A percentile compares a stretch with the other conserved stretches of the same genome.
Conservation (phyloP, 2,888 invertebrate genomes). For the Scaptomyza flava region DNA sequence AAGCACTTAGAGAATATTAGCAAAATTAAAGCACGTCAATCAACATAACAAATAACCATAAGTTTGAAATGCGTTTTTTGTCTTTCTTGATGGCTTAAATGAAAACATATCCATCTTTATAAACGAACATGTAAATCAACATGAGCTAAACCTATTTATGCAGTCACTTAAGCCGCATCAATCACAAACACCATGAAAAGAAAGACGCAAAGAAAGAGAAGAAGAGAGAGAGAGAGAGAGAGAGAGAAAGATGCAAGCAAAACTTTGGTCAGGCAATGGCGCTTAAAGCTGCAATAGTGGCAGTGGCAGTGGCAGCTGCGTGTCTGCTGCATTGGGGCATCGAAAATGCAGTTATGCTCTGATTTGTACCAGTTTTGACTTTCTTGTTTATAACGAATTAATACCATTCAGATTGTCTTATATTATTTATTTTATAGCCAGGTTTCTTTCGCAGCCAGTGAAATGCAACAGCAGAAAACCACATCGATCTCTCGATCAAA, state of each 20-base stretch:
- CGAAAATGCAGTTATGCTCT: conserved; percentile 85
- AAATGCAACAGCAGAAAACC: conserved; percentile 42
- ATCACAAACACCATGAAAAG: conserved; percentile 45
- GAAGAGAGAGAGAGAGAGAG: neutral
- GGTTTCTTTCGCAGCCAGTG: conserved; percentile 62
- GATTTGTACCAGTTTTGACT: conserved; percentile 85
- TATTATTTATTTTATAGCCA: conserved; percentile 78
- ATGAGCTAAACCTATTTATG: conserved; percentile 58
- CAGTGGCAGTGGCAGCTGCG: conserved; percentile 37
- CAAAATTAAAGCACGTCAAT: conserved; percentile 10
- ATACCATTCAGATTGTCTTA: conserved; percentile 76
- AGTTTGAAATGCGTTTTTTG: neutral
- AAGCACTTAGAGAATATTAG: neutral
- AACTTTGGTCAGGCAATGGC: conserved; percentile 36
- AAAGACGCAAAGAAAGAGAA: neutral
- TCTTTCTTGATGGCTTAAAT: conserved; percentile 29
- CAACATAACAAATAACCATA: conserved; percentile 7
- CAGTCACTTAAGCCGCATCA: conserved; percentile 65
- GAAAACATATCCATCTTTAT: conserved; percentile 34
- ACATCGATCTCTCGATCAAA: conserved; percentile 19
- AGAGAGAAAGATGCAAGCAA: conserved; percentile 8
- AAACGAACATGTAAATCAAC: conserved; percentile 44
- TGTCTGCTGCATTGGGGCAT: conserved; percentile 67
- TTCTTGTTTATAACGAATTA: conserved; percentile 83
- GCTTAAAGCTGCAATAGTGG: conserved; percentile 13